Evolutionary conservation across 1,140 invertebrate genomes (phyloP), one percentile per base, ranked within the genome.

Genomic region (Diplogasteroides magnus): DNA sequence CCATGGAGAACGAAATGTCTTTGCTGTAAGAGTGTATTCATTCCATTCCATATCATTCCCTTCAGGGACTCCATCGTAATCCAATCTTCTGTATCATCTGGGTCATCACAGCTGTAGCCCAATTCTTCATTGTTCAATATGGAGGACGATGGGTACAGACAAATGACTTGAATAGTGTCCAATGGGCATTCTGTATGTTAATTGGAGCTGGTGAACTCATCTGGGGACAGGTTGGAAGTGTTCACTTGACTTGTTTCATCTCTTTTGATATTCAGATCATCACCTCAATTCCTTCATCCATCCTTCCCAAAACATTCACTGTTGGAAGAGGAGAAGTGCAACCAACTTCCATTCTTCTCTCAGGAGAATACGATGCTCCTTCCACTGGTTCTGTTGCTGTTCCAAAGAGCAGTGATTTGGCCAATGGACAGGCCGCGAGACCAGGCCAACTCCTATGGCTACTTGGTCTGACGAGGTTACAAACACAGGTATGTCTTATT

Each of bases 371-470:
- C 62, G 79, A 81, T 64, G 75, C 77, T 27, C 81, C 79, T 3
- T 28, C n/a, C n/a, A 25, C 64, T 2, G 68, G 25, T 3, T 60
- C 65, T 19, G 32, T 60, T 28, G 19, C 31, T 15, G 64, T 58
- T 25, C 57, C 60, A 28, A 72, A 72, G 65, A 32, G 25, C 14
- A 64, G 77, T 19, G 72, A 67, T 28, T n/a, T 67, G 26, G 28
- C 64, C 3, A 67, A 68, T 62, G 73, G 68, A 32, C 77, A 79
- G 84, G 82, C 81, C 27, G 92, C 92, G 86, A 89, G 92, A 77
- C 90, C 91, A 78, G 96, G 95, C 78, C 95, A 98, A 88, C 97
- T 98, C 84, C 88, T 98, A 68, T 98, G 96, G 96, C 94, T 98
- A 83, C 88, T 95, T 77, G 95, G 96, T 78, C 88, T 98, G 67